Evolutionary conservation across 2,113 vertebrate species (phyloP), one percentile per base, ranked within the genome.

Genomic region (Daphoenositta chrysoptera): DNA sequence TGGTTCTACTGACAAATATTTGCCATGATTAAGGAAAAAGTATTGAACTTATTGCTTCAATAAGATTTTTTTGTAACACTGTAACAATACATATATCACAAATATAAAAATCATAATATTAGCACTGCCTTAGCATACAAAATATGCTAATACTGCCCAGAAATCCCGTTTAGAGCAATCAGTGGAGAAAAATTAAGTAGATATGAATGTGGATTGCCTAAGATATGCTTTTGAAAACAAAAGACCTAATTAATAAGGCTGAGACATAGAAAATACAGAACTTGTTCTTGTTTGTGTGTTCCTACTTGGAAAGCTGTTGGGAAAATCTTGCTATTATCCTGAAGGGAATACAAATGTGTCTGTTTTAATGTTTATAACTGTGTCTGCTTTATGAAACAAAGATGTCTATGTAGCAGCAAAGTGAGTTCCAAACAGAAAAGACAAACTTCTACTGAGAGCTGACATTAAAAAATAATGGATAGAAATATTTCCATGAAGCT

Each of bases 401-500:
- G 30, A 82, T 79, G 39, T 63, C 81, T 85, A 28, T 77, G 47
- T n/a, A 87, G 33, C 57, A 66, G 10, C 35, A 83, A 64, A 95
- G 45, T 44, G 28, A 83, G 42, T 72, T 88, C 87, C 71, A 95
- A 94, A 56, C 35, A 40, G 61, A 95, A 92, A 85, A 95, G 37
- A 90, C 2, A 5, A 93, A 83, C 61, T 95, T 95, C 64, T 83
- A 66, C 47, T 85, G 87, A 85, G 79, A 93, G 72, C 14, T 94
- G 69, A 94, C 6, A 0, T 87, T 88, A 89, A 92, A 96, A 96
- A 90, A 92, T 92, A 93, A 81, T 64, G 45, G 95, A 87, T 73
- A 96, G 76, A 96, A 97, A 95, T 89, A 94, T 92, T 94, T 95
- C 63, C 96, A 92, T 76, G 85, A 84, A 93, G 19, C 95, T 93